A percentile compares a stretch with the other conserved stretches of the same genome.
phyloP scores from a whole-genome alignment of 1,140 invertebrate genomes.

The Drosophila pectinifera region DNA sequence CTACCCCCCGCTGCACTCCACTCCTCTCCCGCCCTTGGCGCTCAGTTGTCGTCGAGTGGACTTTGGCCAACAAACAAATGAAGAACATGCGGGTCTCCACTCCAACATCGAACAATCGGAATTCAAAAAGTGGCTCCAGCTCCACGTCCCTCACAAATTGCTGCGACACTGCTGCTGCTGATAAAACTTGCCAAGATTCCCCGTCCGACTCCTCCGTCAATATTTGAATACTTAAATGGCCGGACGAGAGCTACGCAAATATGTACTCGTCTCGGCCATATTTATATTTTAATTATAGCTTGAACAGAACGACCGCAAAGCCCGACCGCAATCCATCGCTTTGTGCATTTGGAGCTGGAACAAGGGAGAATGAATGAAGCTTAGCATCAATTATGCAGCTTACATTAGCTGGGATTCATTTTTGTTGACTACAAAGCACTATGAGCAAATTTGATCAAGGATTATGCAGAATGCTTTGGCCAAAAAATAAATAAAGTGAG shows the following conservation, averaged over 20 bases:
- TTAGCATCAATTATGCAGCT: constrained; percentile 2
- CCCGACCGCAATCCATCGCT: constrained; percentile 18
- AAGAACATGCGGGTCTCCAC: constrained; percentile 65
- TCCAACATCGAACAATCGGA: constrained; percentile 57
- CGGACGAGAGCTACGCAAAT: constrained; percentile 18
- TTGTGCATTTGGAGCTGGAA: constrained; percentile 3
- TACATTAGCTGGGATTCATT: background rate
- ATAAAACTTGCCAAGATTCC: constrained; percentile 59
- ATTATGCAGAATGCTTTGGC: background rate
- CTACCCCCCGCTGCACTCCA: constrained; percentile 18
- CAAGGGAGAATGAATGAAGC: background rate
- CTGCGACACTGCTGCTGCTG: constrained; percentile 64
- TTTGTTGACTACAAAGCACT: background rate
- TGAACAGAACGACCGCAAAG: constrained; percentile 15
- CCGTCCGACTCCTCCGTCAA: constrained; percentile 3
- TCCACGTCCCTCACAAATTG: constrained; percentile 45
- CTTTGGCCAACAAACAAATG: constrained; percentile 76
- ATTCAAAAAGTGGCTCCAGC: constrained; percentile 56
- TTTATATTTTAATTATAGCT: constrained; percentile 38
- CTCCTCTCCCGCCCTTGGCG: background rate
- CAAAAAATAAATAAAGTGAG: background rate
- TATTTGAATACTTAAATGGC: constrained; percentile 53
- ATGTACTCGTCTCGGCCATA: constrained; percentile 18
- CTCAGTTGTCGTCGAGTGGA: constrained; percentile 69
- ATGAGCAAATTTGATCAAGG: background rate